Base-by-base conservation (phyloP, 2,888 invertebrate species). In the Smittia sp. region DNA sequence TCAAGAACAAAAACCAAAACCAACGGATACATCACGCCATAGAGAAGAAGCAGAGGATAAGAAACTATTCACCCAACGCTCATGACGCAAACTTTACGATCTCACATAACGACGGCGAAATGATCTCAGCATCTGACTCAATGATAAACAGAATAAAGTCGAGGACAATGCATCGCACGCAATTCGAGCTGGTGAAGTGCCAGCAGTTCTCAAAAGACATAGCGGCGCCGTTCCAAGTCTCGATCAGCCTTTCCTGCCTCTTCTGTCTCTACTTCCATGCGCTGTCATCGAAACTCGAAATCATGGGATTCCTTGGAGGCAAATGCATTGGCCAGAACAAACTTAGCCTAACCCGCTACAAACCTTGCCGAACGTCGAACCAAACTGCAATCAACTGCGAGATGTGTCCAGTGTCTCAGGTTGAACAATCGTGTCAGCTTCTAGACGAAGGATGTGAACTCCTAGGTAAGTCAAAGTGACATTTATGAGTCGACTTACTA, bases 221-320 rank as follows among this genome's bases (percentile, higher is more conserved):
- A 25, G 18, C 73, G 9, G 22, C 46, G 18, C 72, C 72, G 22
- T 72, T 72, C 39, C 58, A 72, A 62, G 39, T 90, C 0, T 83
- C 82, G 24, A 79, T 91, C 74, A 82, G 85, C 77, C 83, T 88
- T 74, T 85, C 88, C 0, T 85, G 88, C 0, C 80, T 91, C 74
- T 80, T 90, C 4, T 79, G 86, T 52, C 88, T 90, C 86, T 90
- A 91, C 78, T 83, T 86, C 68, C 92, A 92, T 81, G 86, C 89
- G 66, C 89, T 91, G 81, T 83, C 87, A 39, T 88, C 88, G 0
- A 85, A 86, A 75, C 87, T 85, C 1, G 92, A 92, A 83, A 89
- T 91, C 66, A 91, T 91, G 86, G 92, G 92, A 1, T 84, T 91
- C 76, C 79, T 89, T 75, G 91, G 90, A 15, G 91, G 90, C 20